These are phyloP conservation scores for Saccostrea echinata DNA, from an alignment of 1,140 invertebrate genomes.

Conservation along the genomic window DNA sequence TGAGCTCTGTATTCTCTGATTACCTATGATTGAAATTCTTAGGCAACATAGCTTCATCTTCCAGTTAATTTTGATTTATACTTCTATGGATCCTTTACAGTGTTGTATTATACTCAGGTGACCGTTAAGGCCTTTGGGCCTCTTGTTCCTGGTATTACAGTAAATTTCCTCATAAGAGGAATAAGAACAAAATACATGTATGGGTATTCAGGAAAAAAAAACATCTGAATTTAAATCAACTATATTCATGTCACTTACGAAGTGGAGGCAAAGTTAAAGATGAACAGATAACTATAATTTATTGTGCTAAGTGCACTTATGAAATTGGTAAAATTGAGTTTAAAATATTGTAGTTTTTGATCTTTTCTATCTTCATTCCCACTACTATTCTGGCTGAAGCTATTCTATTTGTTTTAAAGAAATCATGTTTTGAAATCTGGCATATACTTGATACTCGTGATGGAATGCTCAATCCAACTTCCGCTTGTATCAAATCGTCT, in stretches of 20 bases:
- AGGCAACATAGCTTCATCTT: no score
- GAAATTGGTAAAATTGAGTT: neutral
- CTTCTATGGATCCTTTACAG: no score
- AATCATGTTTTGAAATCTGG: slow-evolving; percentile 31
- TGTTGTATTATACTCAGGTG: no score
- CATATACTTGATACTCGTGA: slow-evolving; percentile 13
- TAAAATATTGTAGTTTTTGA: neutral
- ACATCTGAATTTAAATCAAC: no score
- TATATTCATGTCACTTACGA: neutral
- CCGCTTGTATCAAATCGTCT: slow-evolving; percentile 44
- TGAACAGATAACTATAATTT: slow-evolving; percentile 40
- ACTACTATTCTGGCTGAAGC: slow-evolving; percentile 16
- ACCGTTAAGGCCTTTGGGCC: no score
- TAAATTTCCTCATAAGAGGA: no score
- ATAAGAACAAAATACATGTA: no score
- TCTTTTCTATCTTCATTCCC: slow-evolving; percentile 5
- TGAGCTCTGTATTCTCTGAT: no score
- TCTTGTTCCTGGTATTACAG: no score
- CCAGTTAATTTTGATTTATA: no score
- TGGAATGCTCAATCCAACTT: slow-evolving; percentile 37
- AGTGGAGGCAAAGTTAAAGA: slow-evolving; percentile 49
- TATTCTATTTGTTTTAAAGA: slow-evolving; percentile 6
- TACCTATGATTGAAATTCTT: no score
- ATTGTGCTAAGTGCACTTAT: slow-evolving; percentile 34
- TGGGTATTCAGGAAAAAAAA: no score